Evolutionary conservation across 2,888 invertebrate species (phyloP).

Genomic region (Drosophila paramelanica): DNA sequence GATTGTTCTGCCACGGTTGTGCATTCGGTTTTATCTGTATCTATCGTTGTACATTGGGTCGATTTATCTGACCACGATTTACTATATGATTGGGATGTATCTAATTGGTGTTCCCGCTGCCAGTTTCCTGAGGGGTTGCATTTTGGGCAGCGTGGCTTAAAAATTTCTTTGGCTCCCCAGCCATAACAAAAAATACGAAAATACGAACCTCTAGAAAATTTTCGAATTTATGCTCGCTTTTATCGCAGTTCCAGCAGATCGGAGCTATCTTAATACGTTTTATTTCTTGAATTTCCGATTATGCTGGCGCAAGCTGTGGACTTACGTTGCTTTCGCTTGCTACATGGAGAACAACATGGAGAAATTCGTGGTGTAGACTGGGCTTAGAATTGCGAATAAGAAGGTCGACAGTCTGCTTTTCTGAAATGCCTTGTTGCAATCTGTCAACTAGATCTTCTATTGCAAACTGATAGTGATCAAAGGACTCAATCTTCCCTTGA

Average conservation of each 20-base stretch:
- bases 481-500: not conserved
- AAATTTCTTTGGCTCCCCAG: not conserved
- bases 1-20: too few species aligned
- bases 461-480: not conserved
- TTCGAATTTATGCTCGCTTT: not conserved
- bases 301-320: not conserved
- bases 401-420: not conserved
- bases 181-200: not conserved
- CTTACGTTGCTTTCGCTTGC: not conserved
- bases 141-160: not conserved
- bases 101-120: too few species aligned
- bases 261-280: too few species aligned
- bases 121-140: not conserved
- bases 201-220: not conserved
- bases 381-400: not conserved
- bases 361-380: not conserved
- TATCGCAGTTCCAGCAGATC: too few species aligned
- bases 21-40: too few species aligned
- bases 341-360: not conserved
- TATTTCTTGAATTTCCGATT: too few species aligned
- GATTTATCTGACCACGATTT: too few species aligned
- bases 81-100: too few species aligned
- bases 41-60: too few species aligned
- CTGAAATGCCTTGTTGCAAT: not conserved
- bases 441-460: not conserved